Evolutionary conservation across 2,888 invertebrate genomes (phyloP), one percentile per base, ranked within the genome.

Genomic region (Linnaemya vulpina): DNA sequence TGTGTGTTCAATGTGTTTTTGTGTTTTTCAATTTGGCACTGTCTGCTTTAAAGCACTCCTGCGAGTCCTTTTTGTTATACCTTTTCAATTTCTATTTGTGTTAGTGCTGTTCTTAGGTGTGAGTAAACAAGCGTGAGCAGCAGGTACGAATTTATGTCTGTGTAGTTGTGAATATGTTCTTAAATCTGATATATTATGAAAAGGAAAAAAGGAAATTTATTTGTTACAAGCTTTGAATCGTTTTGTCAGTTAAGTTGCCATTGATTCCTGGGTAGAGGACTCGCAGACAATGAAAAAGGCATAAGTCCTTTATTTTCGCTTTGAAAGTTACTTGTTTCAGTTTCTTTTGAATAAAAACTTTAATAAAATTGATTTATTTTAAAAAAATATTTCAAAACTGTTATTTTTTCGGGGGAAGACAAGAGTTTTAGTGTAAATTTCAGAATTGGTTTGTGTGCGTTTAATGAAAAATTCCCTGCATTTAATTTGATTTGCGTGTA

Each of bases 221-320:
- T 58, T 65, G 73, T 53, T 74, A 62, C 53, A 46, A 60, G 38
- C 38, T 46, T 78, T 62, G 62, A 83, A 78, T 62, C 68, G 22
- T 46, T 74, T 78, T 78, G 68, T 74, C 68, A 78, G 62, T 74
- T 53, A 83, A 74, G 68, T 49, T 74, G 74, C 70, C 83, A 74
- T 55, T 83, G 55, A 74, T 22, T 62, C 25, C 17, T 38, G 40
- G 20, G 46, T 30, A 30, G 2, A 30, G 30, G n/a, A n/a, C n/a
- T n/a, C n/a, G n/a, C n/a, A n/a, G n/a, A n/a, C n/a, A n/a, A n/a
- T n/a, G n/a, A n/a, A n/a, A n/a, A n/a, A n/a, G n/a, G n/a, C n/a
- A n/a, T n/a, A n/a, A n/a, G n/a, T n/a, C n/a, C n/a, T n/a, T n/a
- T n/a, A n/a, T n/a, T n/a, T n/a, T n/a, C n/a, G n/a, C n/a, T n/a